A percentile compares a stretch with the other conserved stretches of the same genome.
Conservation (phyloP, 2,113 vertebrate genomes). For the Hypomesus transpacificus region DNA sequence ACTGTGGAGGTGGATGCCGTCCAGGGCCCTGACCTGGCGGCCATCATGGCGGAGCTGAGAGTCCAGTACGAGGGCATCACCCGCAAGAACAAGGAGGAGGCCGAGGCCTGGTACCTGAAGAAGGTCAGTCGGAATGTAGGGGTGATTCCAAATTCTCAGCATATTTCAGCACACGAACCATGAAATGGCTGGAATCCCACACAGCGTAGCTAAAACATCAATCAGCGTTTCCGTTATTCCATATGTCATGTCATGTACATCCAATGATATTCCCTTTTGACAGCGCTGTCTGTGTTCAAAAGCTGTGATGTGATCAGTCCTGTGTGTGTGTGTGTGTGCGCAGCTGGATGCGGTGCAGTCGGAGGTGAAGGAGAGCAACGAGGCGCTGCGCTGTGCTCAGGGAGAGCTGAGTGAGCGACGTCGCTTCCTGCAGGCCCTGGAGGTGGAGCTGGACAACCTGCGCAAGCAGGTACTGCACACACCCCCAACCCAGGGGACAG, state of each 20-base stretch:
- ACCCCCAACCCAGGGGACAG: neutral
- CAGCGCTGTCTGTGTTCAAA: neutral
- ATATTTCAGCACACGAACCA: neutral
- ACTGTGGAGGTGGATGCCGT: conserved; percentile 73
- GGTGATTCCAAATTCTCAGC: neutral
- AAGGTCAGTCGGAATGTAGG: conserved; percentile 61
- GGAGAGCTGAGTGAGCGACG: conserved; percentile 69
- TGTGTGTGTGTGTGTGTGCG: neutral
- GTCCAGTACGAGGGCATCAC: conserved; percentile 76
- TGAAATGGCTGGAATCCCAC: too few relatives aligned
- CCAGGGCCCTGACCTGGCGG: conserved; percentile 71
- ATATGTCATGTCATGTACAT: neutral
- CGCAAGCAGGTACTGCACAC: conserved; percentile 66
- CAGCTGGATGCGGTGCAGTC: conserved; percentile 72
- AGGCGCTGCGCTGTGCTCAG: conserved; percentile 67
- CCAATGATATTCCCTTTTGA: neutral
- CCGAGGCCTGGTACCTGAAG: conserved; percentile 74
- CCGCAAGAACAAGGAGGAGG: conserved; percentile 77
- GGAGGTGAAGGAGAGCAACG: conserved; percentile 72
- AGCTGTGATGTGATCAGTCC: neutral
- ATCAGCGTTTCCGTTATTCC: neutral
- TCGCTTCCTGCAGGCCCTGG: conserved; percentile 72
- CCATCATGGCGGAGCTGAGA: conserved; percentile 71
- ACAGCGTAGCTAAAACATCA: too few relatives aligned
- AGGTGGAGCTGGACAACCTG: conserved; percentile 73